phyloP scores from a whole-genome alignment of 1,140 invertebrate genomes.

The Scaptodrosophila lebanonensis region DNA sequence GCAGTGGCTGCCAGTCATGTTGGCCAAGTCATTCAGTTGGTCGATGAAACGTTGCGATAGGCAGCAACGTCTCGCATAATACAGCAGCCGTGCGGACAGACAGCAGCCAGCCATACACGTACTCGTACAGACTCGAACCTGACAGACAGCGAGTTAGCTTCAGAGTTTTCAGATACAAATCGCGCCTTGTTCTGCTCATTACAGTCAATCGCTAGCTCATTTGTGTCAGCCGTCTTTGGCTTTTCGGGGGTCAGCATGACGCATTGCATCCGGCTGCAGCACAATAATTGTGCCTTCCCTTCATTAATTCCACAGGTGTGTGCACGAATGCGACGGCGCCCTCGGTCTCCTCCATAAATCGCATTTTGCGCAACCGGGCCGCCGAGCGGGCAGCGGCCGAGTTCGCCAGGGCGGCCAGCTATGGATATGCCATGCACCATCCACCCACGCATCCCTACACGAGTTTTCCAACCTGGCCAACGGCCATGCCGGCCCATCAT shows the following conservation, averaged over 20 bases:
- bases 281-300: neutral
- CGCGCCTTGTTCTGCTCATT: conserved; percentile 51
- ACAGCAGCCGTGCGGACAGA: conserved; percentile 66
- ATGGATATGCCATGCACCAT: conserved; percentile 86
- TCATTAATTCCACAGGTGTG: conserved; percentile 78
- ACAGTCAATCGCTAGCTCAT: conserved; percentile 68
- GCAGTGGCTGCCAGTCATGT: neutral
- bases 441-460: conserved; percentile 84
- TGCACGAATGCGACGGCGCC: conserved; percentile 94
- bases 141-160: neutral
- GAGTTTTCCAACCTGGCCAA: conserved; percentile 78
- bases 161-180: conserved; percentile 41
- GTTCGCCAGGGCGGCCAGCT: conserved; percentile 92
- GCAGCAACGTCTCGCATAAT: too few species aligned
- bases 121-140: neutral
- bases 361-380: conserved; percentile 92
- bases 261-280: conserved; percentile 44
- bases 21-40: conserved; percentile 50
- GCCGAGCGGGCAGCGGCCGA: conserved; percentile 95
- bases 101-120: conserved; percentile 16
- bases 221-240: conserved; percentile 31
- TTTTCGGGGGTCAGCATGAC: conserved; percentile 44
- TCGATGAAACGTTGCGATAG: conserved; percentile 66
- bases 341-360: conserved; percentile 94
- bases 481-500: conserved; percentile 40